A percentile compares a stretch with the other conserved stretches of the same genome.
Evolutionary conservation across 2,888 invertebrate species (phyloP).

Genomic region (Hypomecis atomaria): DNA sequence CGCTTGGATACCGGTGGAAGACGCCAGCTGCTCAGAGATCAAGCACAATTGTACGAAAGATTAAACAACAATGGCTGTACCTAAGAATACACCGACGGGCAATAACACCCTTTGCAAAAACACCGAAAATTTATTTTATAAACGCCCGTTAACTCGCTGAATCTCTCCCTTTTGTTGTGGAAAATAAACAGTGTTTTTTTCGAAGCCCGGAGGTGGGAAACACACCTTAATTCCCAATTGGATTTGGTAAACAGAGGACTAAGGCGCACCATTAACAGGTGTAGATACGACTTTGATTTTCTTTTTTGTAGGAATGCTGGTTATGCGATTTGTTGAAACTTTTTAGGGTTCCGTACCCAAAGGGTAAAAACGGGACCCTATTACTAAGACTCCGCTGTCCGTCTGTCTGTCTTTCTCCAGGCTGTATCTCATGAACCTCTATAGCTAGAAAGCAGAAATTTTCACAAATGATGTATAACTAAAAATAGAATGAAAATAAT

Average conservation of each 20-base stretch:
- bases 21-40: constrained; percentile 59
- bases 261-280: constrained; percentile 35
- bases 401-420: too few species aligned
- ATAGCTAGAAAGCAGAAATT: too few species aligned
- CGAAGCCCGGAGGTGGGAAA: constrained; percentile 48
- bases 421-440: too few species aligned
- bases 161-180: constrained; percentile 61
- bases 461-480: too few species aligned
- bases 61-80: constrained; percentile 59
- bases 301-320: constrained; percentile 3
- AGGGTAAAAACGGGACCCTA: too few species aligned
- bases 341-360: too few species aligned
- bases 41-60: constrained; percentile 58
- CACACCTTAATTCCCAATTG: constrained; percentile 54
- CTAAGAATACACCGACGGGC: constrained; percentile 57
- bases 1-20: constrained; percentile 36
- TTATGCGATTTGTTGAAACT: constrained; percentile 1
- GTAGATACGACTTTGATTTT: constrained; percentile 20
- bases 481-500: too few species aligned
- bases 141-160: constrained; percentile 54
- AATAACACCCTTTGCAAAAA: constrained; percentile 54
- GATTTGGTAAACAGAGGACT: constrained; percentile 47
- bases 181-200: constrained; percentile 65
- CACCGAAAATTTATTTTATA: constrained; percentile 70
- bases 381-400: too few species aligned